Percentiles rank a stretch among this genome's conserved stretches.
phyloP scores from a whole-genome alignment of 2,797 vertebrate species.

The Thaleichthys pacificus region DNA sequence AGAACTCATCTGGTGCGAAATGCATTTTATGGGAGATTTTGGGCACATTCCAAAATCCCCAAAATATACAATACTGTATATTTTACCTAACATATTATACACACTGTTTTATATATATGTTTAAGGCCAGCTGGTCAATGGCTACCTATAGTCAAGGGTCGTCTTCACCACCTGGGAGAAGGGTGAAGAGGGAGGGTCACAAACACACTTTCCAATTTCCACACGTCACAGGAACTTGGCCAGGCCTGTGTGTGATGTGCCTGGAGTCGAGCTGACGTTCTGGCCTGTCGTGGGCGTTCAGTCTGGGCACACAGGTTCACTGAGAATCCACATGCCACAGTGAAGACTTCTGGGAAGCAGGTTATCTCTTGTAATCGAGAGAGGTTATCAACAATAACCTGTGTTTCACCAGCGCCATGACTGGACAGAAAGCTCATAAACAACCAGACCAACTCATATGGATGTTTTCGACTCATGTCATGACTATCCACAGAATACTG shows the following conservation, averaged over 20 bases:
- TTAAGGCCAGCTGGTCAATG: background rate
- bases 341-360: conserved; percentile 24
- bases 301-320: background rate
- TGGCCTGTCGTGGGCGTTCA: background rate
- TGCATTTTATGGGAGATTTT: too few species aligned
- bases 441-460: background rate
- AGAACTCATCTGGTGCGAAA: too few species aligned
- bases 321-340: conserved; percentile 23
- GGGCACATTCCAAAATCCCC: too few species aligned
- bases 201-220: background rate
- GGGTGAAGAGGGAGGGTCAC: conserved; percentile 3
- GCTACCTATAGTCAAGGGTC: background rate
- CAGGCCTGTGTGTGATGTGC: conserved; percentile 17
- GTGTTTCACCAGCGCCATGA: background rate
- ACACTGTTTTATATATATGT: background rate
- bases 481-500: too few species aligned
- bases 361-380: conserved; percentile 22
- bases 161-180: background rate
- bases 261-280: too few species aligned
- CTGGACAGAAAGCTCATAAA: too few species aligned
- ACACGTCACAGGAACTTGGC: conserved; percentile 17
- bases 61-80: background rate
- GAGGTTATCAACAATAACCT: background rate
- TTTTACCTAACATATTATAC: background rate
- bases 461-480: too few species aligned